phyloP scores from a whole-genome alignment of 2,113 vertebrate genomes.

The Hyperoodon ampullatus region DNA sequence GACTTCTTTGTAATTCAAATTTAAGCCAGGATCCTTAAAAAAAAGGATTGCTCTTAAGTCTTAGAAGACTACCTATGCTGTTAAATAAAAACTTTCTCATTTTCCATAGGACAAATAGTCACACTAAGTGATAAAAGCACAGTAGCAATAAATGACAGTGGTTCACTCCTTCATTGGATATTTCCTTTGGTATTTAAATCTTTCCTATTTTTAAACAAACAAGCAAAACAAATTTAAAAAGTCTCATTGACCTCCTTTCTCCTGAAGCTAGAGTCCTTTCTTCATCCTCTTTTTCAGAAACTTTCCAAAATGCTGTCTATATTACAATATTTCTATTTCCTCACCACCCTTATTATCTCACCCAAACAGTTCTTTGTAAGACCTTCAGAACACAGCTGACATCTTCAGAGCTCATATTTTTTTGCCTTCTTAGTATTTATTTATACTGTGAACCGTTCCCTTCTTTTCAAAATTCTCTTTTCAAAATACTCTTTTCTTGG shows the following conservation, averaged over 20 bases:
- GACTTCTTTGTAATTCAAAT: not conserved
- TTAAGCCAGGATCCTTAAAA: not conserved
- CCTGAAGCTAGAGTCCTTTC: not conserved
- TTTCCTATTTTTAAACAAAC: slow-evolving; percentile 57
- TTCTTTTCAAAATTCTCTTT: not conserved
- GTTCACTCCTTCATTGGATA: not conserved
- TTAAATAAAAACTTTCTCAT: not conserved
- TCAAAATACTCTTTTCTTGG: not conserved
- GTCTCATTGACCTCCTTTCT: slow-evolving; percentile 20
- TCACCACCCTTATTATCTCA: not conserved
- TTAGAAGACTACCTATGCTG: not conserved
- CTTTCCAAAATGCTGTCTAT: not conserved
- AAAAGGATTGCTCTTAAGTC: not conserved
- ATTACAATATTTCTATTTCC: not conserved
- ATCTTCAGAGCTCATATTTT: not conserved
- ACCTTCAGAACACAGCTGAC: not conserved
- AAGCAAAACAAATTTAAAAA: not conserved
- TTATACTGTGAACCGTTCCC: not conserved
- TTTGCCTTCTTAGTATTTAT: not conserved
- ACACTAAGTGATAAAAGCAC: not conserved
- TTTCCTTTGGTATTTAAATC: slow-evolving; percentile 42
- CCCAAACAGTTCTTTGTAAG: not conserved
- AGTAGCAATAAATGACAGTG: not conserved
- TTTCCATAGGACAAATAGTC: slow-evolving; percentile 25
- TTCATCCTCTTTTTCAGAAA: not conserved